Conservation (phyloP, 2,888 invertebrate genomes). For the Kryphioiulus occultus region DNA sequence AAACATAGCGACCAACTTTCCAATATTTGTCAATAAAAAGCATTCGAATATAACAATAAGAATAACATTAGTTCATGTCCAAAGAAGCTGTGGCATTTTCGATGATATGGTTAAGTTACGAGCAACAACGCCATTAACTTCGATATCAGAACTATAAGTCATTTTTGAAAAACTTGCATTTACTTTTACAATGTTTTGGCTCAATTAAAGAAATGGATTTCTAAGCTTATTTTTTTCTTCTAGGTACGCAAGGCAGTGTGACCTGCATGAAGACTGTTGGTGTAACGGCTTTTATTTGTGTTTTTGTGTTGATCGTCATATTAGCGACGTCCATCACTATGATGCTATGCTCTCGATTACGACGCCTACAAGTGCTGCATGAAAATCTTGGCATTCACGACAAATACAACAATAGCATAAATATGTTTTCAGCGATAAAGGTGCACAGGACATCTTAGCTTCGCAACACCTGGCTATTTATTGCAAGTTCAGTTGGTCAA, state of each 20-base stretch:
- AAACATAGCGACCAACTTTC: too few species aligned
- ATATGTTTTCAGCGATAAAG: slow-evolving; percentile 2
- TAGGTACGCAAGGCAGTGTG: slow-evolving; percentile 49
- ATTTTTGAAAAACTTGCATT: not conserved
- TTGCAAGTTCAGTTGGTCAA: not conserved
- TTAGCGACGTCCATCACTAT: slow-evolving; percentile 70
- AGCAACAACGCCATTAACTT: too few species aligned
- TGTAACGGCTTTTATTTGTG: slow-evolving; percentile 68
- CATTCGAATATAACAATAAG: too few species aligned
- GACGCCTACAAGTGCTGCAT: slow-evolving; percentile 65
- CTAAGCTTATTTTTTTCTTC: slow-evolving; percentile 4
- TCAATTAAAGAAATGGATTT: not conserved
- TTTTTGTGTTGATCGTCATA: slow-evolving; percentile 75
- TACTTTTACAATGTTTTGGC: not conserved
- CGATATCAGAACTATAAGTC: too few species aligned
- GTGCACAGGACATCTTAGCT: slow-evolving; percentile 39
- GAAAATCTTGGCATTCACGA: not conserved
- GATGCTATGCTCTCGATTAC: slow-evolving; percentile 78
- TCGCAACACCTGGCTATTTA: not conserved
- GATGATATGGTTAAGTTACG: too few species aligned
- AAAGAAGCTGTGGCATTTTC: too few species aligned
- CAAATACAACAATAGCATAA: slow-evolving; percentile 6
- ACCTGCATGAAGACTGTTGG: slow-evolving; percentile 52
- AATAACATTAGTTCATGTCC: too few species aligned
- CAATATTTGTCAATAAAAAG: too few species aligned